A percentile compares a stretch with the other conserved stretches of the same genome.
phyloP scores from a whole-genome alignment of 1,140 invertebrate genomes.

The Nymphalis io region DNA sequence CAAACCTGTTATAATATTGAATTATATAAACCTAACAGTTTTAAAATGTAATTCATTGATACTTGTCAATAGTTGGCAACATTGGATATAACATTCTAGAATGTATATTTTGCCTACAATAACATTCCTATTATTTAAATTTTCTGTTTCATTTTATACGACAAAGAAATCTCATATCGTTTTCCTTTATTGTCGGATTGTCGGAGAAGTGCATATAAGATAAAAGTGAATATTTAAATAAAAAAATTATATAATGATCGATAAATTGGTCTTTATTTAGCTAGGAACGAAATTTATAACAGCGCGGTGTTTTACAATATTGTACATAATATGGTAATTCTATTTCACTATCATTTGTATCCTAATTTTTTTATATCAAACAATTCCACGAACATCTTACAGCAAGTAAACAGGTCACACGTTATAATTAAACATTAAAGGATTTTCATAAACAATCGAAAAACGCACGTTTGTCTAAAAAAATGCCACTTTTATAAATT shows the following conservation, averaged over 20 bases:
- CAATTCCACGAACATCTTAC: slow-evolving; percentile 1
- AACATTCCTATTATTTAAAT: no score
- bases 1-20: no score
- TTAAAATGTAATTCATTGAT: no score
- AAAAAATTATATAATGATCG: slow-evolving; percentile 34
- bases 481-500: neutral
- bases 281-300: slow-evolving; percentile 61
- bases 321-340: slow-evolving; percentile 21
- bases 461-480: neutral
- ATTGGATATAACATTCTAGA: no score
- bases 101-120: no score
- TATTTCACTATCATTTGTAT: neutral
- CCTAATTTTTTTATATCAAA: neutral
- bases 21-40: no score
- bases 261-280: slow-evolving; percentile 77
- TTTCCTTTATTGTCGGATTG: no score
- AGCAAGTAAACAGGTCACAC: neutral
- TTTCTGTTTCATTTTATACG: no score
- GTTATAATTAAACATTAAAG: neutral
- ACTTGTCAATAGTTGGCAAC: no score
- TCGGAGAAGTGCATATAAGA: no score
- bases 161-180: no score
- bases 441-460: neutral
- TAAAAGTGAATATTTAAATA: neutral
- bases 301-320: slow-evolving; percentile 48